Evolutionary conservation across 2,797 vertebrate genomes (phyloP), one percentile per base, ranked within the genome.

Genomic region (Masticophis lateralis): DNA sequence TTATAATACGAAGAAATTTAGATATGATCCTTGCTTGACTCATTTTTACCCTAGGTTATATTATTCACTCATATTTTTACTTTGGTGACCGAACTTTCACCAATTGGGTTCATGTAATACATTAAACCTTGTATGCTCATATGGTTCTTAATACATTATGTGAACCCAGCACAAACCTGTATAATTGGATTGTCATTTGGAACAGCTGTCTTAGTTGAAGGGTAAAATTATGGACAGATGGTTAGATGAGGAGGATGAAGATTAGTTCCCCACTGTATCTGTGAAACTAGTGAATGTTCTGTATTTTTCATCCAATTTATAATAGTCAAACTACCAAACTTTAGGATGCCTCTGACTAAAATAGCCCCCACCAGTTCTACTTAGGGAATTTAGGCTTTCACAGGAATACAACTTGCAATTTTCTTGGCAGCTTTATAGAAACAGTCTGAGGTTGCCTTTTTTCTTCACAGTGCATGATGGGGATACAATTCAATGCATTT

Each of bases 281-380:
- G 8, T 60, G 55, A n/a, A 86, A 12, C 32, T 56, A 63, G 28
- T 61, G 51, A 14, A 27, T n/a, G 16, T 86, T 93, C 27, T 18
- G 3, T 87, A n/a, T 57, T 12, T 12, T 14, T 28, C n/a, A 57
- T 47, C 25, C 61, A 18, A 56, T 51, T 56, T 13, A 18, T 59
- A 86, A 18, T 22, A 69, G 9, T 87, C 51, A 87, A 57, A 20
- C 12, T 57, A 27, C 63, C 37, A 89, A 51, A 60, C 3, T 4
- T 93, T 91, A 86, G 66, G 20, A 20, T 93, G 66, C 47, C 55
- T n/a, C 56, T 74, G 59, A n/a, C 37, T 83, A n/a, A 91, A 91
- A 88, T 83, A 16, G 28, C 43, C 22, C 43, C 53, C 61, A 57
- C 86, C 55, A 91, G 55, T 57, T 10, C n/a, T 63, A 4, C 20